These are phyloP conservation scores for Stomatorhinus walkeri DNA, from an alignment of 2,797 vertebrate genomes.

Conservation along the genomic window DNA sequence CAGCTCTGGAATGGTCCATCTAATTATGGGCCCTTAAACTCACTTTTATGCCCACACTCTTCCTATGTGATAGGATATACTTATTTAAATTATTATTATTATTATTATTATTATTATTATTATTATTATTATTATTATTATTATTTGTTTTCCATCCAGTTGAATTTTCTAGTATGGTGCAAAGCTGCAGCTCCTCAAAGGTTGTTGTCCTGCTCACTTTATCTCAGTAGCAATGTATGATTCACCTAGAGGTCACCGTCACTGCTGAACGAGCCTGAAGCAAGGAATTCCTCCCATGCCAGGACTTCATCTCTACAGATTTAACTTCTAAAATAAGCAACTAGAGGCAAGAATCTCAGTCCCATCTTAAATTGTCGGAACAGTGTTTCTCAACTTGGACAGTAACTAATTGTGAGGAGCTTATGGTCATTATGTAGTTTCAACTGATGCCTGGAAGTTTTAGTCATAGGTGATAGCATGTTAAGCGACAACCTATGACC, in stretches of 20 bases:
- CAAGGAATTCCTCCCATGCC: neutral
- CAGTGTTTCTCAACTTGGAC: slow-evolving; percentile 15
- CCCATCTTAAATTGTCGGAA: neutral
- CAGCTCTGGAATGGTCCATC: neutral
- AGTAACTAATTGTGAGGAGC: slow-evolving; percentile 39
- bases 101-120: neutral
- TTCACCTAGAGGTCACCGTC: neutral
- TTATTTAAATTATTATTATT: neutral
- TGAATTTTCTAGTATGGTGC: neutral
- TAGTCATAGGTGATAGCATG: slow-evolving; percentile 70
- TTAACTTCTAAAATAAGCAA: neutral
- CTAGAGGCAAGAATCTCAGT: neutral
- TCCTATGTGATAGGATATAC: neutral
- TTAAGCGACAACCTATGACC: slow-evolving; percentile 61
- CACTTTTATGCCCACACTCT: neutral
- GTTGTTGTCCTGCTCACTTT: neutral
- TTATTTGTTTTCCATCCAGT: neutral
- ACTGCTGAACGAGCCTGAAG: neutral
- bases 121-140: neutral
- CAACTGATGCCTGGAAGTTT: slow-evolving; percentile 56
- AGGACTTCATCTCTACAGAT: neutral
- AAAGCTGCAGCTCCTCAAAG: neutral
- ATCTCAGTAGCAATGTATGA: neutral
- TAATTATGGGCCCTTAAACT: neutral
- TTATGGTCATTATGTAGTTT: slow-evolving; percentile 51